Conservation (phyloP, 2,113 vertebrate genomes). For the Peromyscus polionotus region DNA sequence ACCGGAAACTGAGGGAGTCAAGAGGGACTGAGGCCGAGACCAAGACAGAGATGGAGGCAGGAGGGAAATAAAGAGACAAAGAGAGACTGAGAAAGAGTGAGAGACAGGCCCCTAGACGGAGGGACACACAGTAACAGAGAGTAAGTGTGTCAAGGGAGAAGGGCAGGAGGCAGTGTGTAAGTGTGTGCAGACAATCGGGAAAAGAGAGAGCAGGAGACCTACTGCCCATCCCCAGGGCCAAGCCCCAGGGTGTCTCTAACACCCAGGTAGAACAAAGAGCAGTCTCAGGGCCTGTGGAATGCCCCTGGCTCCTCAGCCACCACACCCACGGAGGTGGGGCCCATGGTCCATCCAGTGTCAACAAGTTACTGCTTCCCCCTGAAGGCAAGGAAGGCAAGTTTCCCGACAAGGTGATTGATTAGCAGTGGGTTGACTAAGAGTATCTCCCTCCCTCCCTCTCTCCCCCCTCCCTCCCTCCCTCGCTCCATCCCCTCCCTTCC, state of each 20-base stretch:
- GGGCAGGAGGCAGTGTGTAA: background rate
- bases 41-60: background rate
- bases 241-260: background rate
- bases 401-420: background rate
- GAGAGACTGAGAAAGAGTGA: background rate
- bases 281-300: background rate
- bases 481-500: background rate
- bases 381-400: background rate
- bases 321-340: background rate
- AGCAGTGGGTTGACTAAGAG: background rate
- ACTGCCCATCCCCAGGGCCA: background rate
- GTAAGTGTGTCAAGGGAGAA: background rate
- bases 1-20: background rate
- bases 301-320: background rate
- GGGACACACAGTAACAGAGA: background rate
- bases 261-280: background rate
- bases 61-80: background rate
- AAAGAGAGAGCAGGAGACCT: background rate
- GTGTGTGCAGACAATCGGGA: background rate
- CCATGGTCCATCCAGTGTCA: background rate
- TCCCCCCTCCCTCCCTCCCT: background rate
- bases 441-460: background rate
- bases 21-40: background rate
- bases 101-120: background rate
- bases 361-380: too few species aligned